Evolutionary conservation across 2,113 vertebrate genomes (phyloP).

Genomic region (Corythornis cristatus): DNA sequence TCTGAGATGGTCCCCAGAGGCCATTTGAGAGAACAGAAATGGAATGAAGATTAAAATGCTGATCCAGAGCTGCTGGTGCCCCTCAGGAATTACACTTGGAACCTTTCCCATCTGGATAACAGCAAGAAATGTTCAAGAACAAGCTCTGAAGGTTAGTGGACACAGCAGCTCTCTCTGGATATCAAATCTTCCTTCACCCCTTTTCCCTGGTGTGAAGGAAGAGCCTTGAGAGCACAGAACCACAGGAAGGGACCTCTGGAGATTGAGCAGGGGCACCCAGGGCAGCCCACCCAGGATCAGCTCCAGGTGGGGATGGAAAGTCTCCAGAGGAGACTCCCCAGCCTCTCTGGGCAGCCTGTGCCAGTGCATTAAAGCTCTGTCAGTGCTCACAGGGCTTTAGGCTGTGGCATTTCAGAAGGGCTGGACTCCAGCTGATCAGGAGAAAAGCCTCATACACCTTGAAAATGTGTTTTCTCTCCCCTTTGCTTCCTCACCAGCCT

Average conservation of each 20-base stretch:
- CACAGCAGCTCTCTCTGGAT: not conserved
- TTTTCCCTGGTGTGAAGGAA: not conserved
- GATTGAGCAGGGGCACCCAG: too few relatives aligned
- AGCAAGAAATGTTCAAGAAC: not conserved
- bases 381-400: fast-evolving
- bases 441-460: not conserved
- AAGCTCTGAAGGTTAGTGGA: not conserved
- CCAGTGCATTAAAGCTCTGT: not conserved
- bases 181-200: not conserved
- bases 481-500: not conserved
- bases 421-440: not conserved
- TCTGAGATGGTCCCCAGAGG: not conserved
- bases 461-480: not conserved
- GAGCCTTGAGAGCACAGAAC: not conserved
- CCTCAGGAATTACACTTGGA: conserved; percentile 42
- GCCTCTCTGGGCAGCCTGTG: too few relatives aligned
- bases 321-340: too few relatives aligned
- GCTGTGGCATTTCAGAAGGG: not conserved
- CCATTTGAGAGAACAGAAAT: not conserved
- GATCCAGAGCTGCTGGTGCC: conserved; percentile 31
- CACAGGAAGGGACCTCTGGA: too few relatives aligned
- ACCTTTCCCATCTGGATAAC: conserved; percentile 22
- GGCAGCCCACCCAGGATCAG: too few relatives aligned
- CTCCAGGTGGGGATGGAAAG: too few relatives aligned
- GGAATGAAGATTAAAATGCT: conserved; percentile 52